Conservation (phyloP, 2,113 vertebrate species). For the Hipposideros armiger region DNA sequence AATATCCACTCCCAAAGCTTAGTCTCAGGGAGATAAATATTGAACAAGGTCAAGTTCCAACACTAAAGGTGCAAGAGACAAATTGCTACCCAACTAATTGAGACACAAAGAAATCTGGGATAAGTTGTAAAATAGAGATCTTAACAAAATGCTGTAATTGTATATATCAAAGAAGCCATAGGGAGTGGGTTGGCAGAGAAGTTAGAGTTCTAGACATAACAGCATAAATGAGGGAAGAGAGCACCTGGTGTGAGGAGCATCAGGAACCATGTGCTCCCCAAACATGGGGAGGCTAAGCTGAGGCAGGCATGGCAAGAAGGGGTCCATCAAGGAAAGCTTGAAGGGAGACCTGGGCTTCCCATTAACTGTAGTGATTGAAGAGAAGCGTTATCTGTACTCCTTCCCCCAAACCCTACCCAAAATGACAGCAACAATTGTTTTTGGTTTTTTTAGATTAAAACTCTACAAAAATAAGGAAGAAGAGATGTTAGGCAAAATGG, state of each 20-base stretch:
- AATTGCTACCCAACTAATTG: background rate
- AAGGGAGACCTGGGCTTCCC: background rate
- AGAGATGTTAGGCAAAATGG: background rate
- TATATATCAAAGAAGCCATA: background rate
- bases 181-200: background rate
- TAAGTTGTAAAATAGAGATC: slow-evolving; percentile 3
- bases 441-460: background rate
- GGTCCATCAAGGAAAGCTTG: background rate
- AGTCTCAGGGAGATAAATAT: background rate
- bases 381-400: background rate
- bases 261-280: background rate
- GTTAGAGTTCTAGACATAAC: background rate
- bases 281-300: background rate
- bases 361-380: background rate
- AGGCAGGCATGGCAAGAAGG: background rate
- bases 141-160: background rate
- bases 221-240: background rate
- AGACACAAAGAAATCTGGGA: background rate
- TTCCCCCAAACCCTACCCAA: background rate
- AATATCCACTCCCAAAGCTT: background rate
- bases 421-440: background rate
- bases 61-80: background rate
- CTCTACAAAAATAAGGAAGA: slow-evolving; percentile 1
- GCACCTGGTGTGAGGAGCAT: background rate
- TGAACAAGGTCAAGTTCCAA: slow-evolving; percentile 9